Evolutionary conservation across 2,797 vertebrate genomes (phyloP), one percentile per base, ranked within the genome.

Genomic region (Syndactyla subalaris): DNA sequence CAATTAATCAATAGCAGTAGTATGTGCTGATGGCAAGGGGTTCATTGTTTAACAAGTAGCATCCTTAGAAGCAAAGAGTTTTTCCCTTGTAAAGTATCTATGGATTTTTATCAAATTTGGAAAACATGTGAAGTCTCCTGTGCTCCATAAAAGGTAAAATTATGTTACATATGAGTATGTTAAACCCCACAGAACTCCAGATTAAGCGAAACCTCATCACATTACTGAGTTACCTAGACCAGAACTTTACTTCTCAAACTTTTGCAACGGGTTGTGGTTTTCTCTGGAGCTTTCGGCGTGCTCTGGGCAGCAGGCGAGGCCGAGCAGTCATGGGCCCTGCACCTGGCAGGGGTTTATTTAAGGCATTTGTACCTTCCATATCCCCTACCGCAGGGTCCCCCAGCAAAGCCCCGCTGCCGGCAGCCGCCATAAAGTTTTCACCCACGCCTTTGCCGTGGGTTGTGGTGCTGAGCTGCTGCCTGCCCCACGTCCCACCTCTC

Each of bases 271-370:
- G 27, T 39, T 34, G 26, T 11, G 1, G 66, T 85, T 91, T 67
- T 30, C 68, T 20, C 49, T 43, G 23, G 67, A 78, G 83, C 73
- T 67, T 71, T 62, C 0, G 19, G 71, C 54, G 0, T 15, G 59
- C 84, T 75, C 39, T 32, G 49, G 39, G 43, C 80, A 32, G 63
- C 0, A 0, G 72, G n/a, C 0, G 1, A 54, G 32, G 52, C 26
- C 0, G 2, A 34, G 61, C 21, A 2, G 11, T 14, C 1, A 6
- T 0, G 0, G 1, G 6, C 2, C 7, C 75, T 2, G 10, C 45
- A 46, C 65, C 77, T 73, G 70, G 12, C 8, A 0, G 66, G 29
- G 61, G n/a, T 91, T 75, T 58, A 20, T 36, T 46, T 66, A 27
- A 1, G 2, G 14, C 1, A 0, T 43, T 61, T 6, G 20, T 57